These are phyloP conservation scores for Scophthalmus maximus DNA, from an alignment of 2,113 vertebrate species.

Conservation along the genomic window DNA sequence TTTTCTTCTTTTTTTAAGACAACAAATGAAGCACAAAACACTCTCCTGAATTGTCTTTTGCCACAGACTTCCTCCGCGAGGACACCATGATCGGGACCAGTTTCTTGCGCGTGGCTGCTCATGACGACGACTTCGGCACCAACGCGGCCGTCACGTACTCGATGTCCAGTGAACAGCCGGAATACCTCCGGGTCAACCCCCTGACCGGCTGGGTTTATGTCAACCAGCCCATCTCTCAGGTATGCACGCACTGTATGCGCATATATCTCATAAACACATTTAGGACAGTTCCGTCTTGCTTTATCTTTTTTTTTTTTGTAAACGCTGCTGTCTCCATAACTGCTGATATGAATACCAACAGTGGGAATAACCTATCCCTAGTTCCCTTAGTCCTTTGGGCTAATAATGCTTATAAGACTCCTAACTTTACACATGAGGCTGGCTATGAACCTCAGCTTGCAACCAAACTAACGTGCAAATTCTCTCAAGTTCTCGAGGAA, in stretches of 20 bases:
- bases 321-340: neutral
- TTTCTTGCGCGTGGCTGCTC: slow-evolving; percentile 88
- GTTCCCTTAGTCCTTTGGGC: neutral
- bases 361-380: neutral
- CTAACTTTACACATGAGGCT: neutral
- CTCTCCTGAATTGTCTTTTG: neutral
- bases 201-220: slow-evolving; percentile 90
- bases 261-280: neutral
- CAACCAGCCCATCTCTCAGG: slow-evolving; percentile 89
- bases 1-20: too few species aligned
- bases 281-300: neutral
- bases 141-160: slow-evolving; percentile 88
- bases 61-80: slow-evolving; percentile 88
- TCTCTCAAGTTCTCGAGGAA: too few species aligned
- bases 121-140: slow-evolving; percentile 88
- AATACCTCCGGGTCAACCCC: slow-evolving; percentile 88
- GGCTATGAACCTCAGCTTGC: neutral
- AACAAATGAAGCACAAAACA: neutral
- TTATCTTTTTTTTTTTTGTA: neutral
- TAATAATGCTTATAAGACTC: neutral
- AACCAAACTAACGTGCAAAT: neutral
- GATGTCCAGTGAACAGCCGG: slow-evolving; percentile 82
- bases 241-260: slow-evolving; percentile 40
- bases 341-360: neutral
- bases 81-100: slow-evolving; percentile 90